Evolutionary conservation across 1,140 invertebrate species (phyloP).

Genomic region (Apocrypta bakeri): DNA sequence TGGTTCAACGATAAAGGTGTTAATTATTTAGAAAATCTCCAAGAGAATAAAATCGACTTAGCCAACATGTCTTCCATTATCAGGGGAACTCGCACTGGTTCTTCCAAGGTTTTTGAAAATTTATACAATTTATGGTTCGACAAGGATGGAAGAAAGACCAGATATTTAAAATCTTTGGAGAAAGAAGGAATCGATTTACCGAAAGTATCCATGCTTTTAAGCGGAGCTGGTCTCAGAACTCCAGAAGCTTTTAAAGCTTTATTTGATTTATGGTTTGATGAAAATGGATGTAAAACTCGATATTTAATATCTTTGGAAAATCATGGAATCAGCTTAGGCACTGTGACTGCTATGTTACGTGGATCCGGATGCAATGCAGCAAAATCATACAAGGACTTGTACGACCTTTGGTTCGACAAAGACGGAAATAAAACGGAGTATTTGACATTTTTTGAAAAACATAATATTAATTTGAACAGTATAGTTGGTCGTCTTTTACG

Average conservation of each 20-base stretch:
- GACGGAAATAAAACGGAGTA: slow-evolving; percentile 16
- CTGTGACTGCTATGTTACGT: slow-evolving; percentile 54
- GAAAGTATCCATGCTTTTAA: background rate
- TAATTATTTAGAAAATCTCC: slow-evolving; percentile 11
- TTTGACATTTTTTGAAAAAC: background rate
- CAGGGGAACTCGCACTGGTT: slow-evolving; percentile 51
- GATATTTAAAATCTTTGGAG: slow-evolving; percentile 54
- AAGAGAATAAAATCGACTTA: background rate
- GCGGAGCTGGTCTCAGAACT: slow-evolving; percentile 52
- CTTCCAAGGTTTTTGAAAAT: slow-evolving; percentile 48
- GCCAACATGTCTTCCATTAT: slow-evolving; percentile 21
- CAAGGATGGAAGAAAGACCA: slow-evolving; percentile 53
- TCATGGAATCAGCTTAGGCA: slow-evolving; percentile 51
- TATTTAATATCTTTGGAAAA: slow-evolving; percentile 55
- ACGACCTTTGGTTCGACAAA: slow-evolving; percentile 38
- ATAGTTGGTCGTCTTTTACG: background rate
- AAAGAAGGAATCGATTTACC: slow-evolving; percentile 28
- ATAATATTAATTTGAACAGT: background rate
- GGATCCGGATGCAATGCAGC: background rate
- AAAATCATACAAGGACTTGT: slow-evolving; percentile 9
- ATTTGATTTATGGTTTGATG: slow-evolving; percentile 57
- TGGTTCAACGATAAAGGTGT: slow-evolving; percentile 55
- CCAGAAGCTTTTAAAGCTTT: slow-evolving; percentile 51
- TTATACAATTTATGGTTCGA: slow-evolving; percentile 57
- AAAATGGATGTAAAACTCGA: slow-evolving; percentile 52